Percentiles rank a stretch among this genome's conserved stretches.
phyloP scores from a whole-genome alignment of 2,888 invertebrate species.

The Drosophila incognita region DNA sequence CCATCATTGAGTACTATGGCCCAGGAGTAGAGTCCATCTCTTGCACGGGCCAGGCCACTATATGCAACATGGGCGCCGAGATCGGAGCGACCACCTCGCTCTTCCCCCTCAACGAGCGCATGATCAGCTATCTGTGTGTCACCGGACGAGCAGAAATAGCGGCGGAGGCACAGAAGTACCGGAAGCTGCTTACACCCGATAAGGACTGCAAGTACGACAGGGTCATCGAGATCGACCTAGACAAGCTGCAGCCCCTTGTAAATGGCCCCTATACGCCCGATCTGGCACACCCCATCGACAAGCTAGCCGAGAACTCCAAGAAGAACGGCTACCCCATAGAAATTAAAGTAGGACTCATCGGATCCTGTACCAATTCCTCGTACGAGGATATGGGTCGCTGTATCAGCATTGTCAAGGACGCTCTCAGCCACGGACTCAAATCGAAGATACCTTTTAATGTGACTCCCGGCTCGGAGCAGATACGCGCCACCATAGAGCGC shows the following conservation, averaged over 20 bases:
- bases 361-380: constrained; percentile 99
- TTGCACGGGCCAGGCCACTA: constrained; percentile 99
- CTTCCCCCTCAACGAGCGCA: constrained; percentile 97
- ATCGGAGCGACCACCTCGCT: constrained; percentile 99
- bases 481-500: constrained; percentile 98
- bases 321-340: constrained; percentile 97
- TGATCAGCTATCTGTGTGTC: constrained; percentile 95
- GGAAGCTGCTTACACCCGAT: constrained; percentile 91
- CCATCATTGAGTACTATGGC: constrained; percentile 99
- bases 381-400: constrained; percentile 99
- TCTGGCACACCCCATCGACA: constrained; percentile 97
- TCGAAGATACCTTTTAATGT: constrained; percentile 98
- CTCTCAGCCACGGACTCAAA: constrained; percentile 95
- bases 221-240: constrained; percentile 95
- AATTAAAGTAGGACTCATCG: constrained; percentile 97
- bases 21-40: constrained; percentile 99
- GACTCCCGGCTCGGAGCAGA: constrained; percentile 99
- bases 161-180: constrained; percentile 89
- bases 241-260: constrained; percentile 97
- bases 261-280: constrained; percentile 99
- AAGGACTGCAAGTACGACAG: constrained; percentile 94
- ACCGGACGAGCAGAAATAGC: constrained; percentile 92
- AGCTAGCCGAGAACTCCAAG: constrained; percentile 94
- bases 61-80: constrained; percentile 99
- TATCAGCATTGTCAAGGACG: constrained; percentile 96